Percentiles rank a stretch among this genome's conserved stretches.
phyloP scores from a whole-genome alignment of 2,888 invertebrate genomes.

The Ormyrus pomaceus region DNA sequence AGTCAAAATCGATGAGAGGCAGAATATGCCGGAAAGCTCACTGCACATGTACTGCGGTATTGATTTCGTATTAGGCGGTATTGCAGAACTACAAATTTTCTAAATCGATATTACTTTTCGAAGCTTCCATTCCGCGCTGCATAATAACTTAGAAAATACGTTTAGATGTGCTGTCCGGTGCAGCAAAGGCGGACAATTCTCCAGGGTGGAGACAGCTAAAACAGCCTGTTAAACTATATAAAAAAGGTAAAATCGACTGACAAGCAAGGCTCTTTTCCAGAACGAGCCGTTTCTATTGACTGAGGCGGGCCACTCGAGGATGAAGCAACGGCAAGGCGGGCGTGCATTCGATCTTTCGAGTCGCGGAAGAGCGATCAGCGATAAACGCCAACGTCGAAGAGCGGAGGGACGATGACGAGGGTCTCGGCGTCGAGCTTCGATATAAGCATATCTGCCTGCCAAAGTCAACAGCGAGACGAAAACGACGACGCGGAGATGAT shows the following conservation, averaged over 20 bases:
- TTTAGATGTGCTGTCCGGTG: too few relatives aligned
- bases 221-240: neutral
- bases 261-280: neutral
- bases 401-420: neutral
- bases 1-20: too few relatives aligned
- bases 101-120: too few relatives aligned
- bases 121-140: too few relatives aligned
- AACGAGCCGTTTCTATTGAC: conserved; percentile 13
- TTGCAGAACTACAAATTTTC: too few relatives aligned
- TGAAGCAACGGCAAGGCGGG: too few relatives aligned
- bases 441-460: conserved; percentile 15
- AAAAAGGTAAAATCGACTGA: conserved; percentile 10
- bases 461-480: conserved; percentile 7
- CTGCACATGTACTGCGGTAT: too few relatives aligned
- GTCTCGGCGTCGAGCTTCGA: neutral
- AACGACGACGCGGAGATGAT: neutral
- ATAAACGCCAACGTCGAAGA: conserved; percentile 11
- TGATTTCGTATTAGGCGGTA: too few relatives aligned
- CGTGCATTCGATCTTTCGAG: conserved; percentile 25
- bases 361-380: conserved; percentile 17
- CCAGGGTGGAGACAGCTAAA: neutral
- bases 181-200: neutral
- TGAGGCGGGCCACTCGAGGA: neutral
- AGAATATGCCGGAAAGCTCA: too few relatives aligned
- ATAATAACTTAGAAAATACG: too few relatives aligned